phyloP scores from a whole-genome alignment of 2,113 vertebrate genomes.

The Oreochromis tanganicae region DNA sequence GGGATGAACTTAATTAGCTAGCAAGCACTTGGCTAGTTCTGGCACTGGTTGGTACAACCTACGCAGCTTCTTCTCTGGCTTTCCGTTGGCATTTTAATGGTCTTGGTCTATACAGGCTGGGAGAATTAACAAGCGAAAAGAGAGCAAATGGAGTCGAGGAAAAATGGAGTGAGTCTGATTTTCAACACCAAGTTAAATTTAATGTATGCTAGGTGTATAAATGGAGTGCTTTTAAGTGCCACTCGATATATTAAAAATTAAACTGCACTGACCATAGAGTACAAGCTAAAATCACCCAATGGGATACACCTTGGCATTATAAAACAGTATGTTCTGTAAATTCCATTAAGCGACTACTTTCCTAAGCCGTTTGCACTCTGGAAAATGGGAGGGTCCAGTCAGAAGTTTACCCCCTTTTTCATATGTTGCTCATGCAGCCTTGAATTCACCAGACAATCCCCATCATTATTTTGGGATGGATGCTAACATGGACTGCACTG shows the following conservation, averaged over 20 bases:
- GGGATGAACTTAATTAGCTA: slow-evolving; percentile 88
- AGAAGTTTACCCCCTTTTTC: neutral
- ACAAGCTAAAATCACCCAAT: neutral
- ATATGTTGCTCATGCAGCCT: neutral
- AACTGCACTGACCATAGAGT: neutral
- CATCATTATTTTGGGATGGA: neutral
- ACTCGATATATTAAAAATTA: neutral
- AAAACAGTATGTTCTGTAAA: neutral
- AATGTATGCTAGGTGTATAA: slow-evolving; percentile 13
- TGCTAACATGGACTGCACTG: neutral
- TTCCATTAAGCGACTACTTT: neutral
- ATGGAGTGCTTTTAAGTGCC: slow-evolving; percentile 4
- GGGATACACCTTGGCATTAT: neutral
- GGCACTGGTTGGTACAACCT: slow-evolving; percentile 54
- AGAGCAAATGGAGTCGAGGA: neutral
- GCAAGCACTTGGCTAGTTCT: slow-evolving; percentile 54
- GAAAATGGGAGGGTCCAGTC: neutral
- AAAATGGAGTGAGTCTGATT: neutral
- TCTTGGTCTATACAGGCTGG: slow-evolving; percentile 10
- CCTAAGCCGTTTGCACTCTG: neutral
- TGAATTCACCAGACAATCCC: neutral
- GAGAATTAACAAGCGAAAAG: slow-evolving; percentile 39
- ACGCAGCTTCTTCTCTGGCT: slow-evolving; percentile 47
- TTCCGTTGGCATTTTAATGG: slow-evolving; percentile 55
- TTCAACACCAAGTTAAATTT: neutral